A percentile compares a stretch with the other conserved stretches of the same genome.
These are phyloP conservation scores for Emmelina monodactyla DNA, from an alignment of 2,888 invertebrate species.

Conservation along the genomic window DNA sequence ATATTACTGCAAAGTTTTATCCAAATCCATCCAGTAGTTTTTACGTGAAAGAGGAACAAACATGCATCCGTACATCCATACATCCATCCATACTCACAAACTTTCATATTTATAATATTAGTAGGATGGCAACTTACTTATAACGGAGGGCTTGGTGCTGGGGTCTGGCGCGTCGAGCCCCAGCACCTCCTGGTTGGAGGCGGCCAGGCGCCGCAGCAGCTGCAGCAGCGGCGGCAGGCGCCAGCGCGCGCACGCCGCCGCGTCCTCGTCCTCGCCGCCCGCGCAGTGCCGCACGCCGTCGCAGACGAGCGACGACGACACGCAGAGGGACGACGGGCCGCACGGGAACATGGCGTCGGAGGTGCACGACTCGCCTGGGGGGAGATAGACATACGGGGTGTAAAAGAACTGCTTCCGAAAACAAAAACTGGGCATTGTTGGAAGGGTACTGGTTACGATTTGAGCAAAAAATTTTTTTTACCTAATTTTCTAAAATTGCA, in stretches of 20 bases:
- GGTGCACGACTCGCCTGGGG: conserved; percentile 48
- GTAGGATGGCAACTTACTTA: conserved; percentile 58
- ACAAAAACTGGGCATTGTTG: too few relatives aligned
- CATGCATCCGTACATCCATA: too few relatives aligned
- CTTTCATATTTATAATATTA: too few relatives aligned
- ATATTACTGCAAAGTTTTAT: too few relatives aligned
- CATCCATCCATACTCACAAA: too few relatives aligned
- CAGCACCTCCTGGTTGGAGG: conserved; percentile 49
- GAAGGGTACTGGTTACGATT: too few relatives aligned
- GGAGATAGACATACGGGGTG: too few relatives aligned
- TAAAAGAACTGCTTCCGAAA: too few relatives aligned
- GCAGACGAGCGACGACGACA: conserved; percentile 71
- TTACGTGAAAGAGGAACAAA: too few relatives aligned
- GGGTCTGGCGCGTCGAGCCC: conserved; percentile 46
- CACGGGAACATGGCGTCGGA: conserved; percentile 48
- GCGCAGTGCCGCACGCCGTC: conserved; percentile 74
- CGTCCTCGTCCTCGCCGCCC: conserved; percentile 67
- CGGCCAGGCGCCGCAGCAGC: conserved; percentile 45
- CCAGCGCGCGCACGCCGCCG: conserved; percentile 38
- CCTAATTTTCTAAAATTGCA: too few relatives aligned
- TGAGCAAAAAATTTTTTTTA: too few relatives aligned
- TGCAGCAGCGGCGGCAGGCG: conserved; percentile 50
- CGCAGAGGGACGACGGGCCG: conserved; percentile 61
- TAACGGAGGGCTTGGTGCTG: conserved; percentile 52
- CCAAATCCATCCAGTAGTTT: too few relatives aligned